These are phyloP conservation scores for Amazona finschi DNA, from an alignment of 2,797 vertebrate genomes.

Conservation along the genomic window DNA sequence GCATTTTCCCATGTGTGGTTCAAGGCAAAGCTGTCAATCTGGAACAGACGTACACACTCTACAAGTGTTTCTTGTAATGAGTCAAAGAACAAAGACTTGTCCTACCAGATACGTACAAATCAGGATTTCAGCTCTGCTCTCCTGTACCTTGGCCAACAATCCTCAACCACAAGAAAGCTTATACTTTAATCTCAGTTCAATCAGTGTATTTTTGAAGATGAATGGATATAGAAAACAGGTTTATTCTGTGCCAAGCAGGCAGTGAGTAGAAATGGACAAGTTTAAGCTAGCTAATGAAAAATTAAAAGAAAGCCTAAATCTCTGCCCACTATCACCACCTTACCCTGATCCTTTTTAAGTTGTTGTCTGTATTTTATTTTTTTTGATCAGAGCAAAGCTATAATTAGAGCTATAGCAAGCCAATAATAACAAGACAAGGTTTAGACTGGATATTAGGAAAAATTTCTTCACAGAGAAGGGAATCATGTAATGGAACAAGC, in stretches of 20 bases:
- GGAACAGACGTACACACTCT: neutral
- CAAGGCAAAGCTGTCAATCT: constrained; percentile 5
- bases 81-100: constrained; percentile 36
- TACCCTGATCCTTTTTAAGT: neutral
- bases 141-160: constrained; percentile 31
- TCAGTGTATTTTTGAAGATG: constrained; percentile 39
- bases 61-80: neutral
- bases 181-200: constrained; percentile 49
- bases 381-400: neutral
- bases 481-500: neutral
- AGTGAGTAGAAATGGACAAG: neutral
- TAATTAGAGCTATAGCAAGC: neutral
- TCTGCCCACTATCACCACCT: neutral
- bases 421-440: neutral
- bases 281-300: constrained; percentile 40
- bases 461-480: neutral
- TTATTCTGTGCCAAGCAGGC: constrained; percentile 24
- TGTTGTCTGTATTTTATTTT: neutral
- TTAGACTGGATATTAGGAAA: neutral
- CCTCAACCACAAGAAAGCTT: constrained; percentile 50
- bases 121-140: neutral
- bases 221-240: neutral
- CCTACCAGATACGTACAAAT: constrained; percentile 7
- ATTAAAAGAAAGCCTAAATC: neutral
- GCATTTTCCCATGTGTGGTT: neutral